Conservation (phyloP, 1,140 invertebrate species). For the Mercenaria mercenaria region DNA sequence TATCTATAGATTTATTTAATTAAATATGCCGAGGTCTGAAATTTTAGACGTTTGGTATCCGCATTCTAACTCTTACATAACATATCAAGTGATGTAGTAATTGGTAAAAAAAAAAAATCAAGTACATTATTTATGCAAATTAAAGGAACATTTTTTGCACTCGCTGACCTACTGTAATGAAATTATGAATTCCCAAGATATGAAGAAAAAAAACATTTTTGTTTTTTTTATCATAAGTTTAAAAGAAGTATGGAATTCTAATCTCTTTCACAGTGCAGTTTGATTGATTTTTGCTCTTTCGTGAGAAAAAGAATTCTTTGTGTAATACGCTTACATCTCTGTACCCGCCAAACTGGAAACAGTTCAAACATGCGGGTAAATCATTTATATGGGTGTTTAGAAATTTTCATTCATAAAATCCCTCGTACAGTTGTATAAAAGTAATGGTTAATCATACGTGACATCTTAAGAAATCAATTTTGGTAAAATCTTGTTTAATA, state of each 20-base stretch:
- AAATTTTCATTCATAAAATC: slow-evolving; percentile 39
- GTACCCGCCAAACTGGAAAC: background rate
- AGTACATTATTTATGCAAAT: slow-evolving; percentile 33
- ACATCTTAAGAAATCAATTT: background rate
- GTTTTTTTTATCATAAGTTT: slow-evolving; percentile 35
- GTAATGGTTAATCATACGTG: background rate
- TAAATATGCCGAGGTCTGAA: no score
- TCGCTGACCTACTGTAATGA: background rate
- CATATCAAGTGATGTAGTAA: no score
- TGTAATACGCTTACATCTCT: no score
- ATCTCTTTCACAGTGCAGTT: slow-evolving; percentile 28
- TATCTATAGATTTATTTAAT: no score
- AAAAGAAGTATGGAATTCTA: background rate
- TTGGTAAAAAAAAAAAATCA: no score
- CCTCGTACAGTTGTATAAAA: background rate
- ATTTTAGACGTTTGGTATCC: no score
- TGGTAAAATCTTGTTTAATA: no score
- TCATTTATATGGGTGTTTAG: slow-evolving; percentile 6
- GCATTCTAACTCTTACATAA: no score
- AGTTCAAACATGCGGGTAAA: slow-evolving; percentile 30
- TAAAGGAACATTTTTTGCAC: slow-evolving; percentile 32
- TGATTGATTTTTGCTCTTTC: slow-evolving; percentile 26
- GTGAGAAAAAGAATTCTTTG: slow-evolving; percentile 29
- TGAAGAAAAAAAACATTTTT: background rate
- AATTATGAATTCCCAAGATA: slow-evolving; percentile 21